These are phyloP conservation scores for Tetraneura akinire DNA, from an alignment of 1,140 invertebrate species.

Conservation along the genomic window DNA sequence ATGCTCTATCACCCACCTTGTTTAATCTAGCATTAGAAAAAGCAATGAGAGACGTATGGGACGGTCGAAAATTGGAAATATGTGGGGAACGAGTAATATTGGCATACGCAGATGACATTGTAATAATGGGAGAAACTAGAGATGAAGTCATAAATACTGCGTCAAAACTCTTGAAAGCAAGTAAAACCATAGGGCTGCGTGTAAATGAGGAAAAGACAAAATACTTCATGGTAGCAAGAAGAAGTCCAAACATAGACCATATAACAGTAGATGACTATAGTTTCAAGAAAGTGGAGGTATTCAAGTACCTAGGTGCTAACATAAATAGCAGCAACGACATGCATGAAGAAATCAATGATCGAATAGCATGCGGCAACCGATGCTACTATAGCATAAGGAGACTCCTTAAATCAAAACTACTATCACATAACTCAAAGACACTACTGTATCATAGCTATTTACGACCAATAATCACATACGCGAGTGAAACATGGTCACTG, in stretches of 20 bases:
- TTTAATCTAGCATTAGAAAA: slow-evolving; percentile 25
- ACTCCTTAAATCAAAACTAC: no score
- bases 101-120: slow-evolving; percentile 15
- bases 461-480: neutral
- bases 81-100: slow-evolving; percentile 21
- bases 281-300: no score
- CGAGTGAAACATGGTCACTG: slow-evolving; percentile 21
- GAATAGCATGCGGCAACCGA: no score
- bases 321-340: no score
- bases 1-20: slow-evolving; percentile 2
- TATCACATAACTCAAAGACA: no score
- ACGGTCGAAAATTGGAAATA: slow-evolving; percentile 16
- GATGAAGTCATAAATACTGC: slow-evolving; percentile 13
- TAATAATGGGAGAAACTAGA: neutral
- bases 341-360: no score
- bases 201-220: slow-evolving; percentile 3
- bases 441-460: slow-evolving; percentile 6
- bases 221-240: neutral
- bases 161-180: slow-evolving; percentile 1
- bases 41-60: slow-evolving; percentile 1
- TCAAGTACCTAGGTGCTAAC: no score
- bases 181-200: slow-evolving; percentile 13
- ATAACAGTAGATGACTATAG: no score
- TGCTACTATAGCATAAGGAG: no score
- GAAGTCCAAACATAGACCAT: no score